These are phyloP conservation scores for Eidolon dupreanum DNA, from an alignment of 2,797 vertebrate species.

Conservation along the genomic window DNA sequence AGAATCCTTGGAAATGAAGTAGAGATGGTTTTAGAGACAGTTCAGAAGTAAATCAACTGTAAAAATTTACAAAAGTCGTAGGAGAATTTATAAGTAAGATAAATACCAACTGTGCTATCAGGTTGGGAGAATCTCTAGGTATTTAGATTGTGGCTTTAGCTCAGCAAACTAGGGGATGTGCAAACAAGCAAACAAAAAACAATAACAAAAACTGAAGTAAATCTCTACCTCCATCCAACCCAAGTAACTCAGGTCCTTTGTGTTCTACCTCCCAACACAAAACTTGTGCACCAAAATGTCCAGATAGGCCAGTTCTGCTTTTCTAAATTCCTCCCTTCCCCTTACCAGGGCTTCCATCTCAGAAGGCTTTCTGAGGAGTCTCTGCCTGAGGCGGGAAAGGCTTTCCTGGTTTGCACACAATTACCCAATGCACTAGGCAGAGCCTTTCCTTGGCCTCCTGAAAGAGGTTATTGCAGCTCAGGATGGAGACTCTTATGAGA, in stretches of 20 bases:
- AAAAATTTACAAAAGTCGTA: neutral
- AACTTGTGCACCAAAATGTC: neutral
- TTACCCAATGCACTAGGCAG: neutral
- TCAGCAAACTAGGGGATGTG: neutral
- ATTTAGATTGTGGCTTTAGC: neutral
- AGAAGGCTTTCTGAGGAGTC: neutral
- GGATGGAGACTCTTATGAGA: accelerated
- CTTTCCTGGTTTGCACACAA: neutral
- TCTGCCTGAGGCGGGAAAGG: neutral
- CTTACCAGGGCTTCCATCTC: neutral
- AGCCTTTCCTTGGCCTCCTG: neutral
- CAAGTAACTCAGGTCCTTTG: neutral
- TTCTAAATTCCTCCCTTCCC: neutral
- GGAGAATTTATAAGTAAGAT: neutral
- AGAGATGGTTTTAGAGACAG: neutral
- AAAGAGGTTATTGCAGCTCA: neutral
- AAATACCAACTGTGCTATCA: neutral
- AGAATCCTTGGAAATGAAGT: neutral
- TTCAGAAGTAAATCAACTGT: neutral
- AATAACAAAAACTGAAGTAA: neutral
- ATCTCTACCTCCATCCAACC: neutral
- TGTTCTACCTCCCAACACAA: neutral
- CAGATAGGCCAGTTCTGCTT: neutral
- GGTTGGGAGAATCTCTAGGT: neutral
- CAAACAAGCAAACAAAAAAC: neutral